Conservation (phyloP, 2,113 vertebrate species). For the Xyliphius kryptos region DNA sequence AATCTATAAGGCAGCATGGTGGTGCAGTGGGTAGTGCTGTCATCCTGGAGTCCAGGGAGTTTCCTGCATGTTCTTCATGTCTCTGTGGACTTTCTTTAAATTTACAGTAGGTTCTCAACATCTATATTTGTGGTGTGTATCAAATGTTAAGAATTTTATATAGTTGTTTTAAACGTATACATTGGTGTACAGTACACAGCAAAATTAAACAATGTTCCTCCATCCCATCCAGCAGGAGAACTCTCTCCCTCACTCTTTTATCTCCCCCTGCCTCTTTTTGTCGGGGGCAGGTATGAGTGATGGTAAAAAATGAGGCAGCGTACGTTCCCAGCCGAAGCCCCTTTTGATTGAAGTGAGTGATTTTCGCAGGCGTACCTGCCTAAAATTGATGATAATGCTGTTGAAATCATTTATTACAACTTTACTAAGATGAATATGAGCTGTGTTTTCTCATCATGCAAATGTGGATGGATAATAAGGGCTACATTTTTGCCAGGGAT, state of each 20-base stretch:
- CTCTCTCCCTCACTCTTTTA: constrained; percentile 16
- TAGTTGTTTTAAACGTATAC: no score
- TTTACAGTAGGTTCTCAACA: no score
- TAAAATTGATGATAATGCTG: constrained; percentile 89
- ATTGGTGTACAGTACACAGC: not conserved
- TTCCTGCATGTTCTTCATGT: no score
- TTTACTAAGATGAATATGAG: constrained; percentile 77
- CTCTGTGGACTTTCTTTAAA: no score
- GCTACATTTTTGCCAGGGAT: constrained; percentile 39
- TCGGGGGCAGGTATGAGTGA: constrained; percentile 64
- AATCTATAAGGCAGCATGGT: no score
- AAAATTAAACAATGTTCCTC: not conserved
- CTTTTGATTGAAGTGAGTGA: constrained; percentile 86
- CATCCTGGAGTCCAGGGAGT: no score
- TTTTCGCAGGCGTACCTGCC: constrained; percentile 79
- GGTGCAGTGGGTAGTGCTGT: no score
- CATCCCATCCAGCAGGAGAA: not conserved
- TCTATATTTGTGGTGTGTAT: no score
- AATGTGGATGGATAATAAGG: constrained; percentile 69
- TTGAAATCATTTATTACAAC: constrained; percentile 90
- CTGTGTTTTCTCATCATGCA: constrained; percentile 83
- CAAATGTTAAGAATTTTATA: no score
- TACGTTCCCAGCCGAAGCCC: constrained; percentile 66
- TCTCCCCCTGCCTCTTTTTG: constrained; percentile 7
- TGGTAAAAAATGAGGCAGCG: constrained; percentile 77